phyloP scores from a whole-genome alignment of 2,113 vertebrate genomes.

The Seriola quinqueradiata region DNA sequence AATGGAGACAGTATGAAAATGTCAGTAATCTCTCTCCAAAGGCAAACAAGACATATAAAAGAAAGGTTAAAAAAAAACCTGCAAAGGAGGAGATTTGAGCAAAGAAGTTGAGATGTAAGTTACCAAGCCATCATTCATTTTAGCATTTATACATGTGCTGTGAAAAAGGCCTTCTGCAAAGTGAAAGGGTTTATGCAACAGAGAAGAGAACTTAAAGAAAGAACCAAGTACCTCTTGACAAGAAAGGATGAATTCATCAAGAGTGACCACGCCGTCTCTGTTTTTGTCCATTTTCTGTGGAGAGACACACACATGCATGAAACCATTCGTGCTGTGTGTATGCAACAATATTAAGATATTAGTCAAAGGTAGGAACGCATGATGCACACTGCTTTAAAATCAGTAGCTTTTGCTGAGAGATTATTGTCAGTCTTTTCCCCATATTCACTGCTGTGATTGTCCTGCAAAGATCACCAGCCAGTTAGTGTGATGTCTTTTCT shows the following conservation, averaged over 20 bases:
- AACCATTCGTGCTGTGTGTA: too few species aligned
- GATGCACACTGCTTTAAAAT: not conserved
- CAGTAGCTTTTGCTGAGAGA: not conserved
- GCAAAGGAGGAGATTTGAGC: not conserved
- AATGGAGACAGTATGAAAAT: constrained; percentile 2
- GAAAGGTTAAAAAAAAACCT: not conserved
- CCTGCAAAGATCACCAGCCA: not conserved
- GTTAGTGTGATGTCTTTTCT: not conserved
- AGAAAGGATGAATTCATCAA: constrained; percentile 97
- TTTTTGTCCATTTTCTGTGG: constrained; percentile 99
- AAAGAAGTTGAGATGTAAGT: not conserved
- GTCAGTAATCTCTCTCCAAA: constrained; percentile 23
- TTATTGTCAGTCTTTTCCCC: not conserved
- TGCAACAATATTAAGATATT: not conserved
- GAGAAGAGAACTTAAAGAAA: not conserved
- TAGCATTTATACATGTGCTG: too few species aligned
- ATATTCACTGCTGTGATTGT: not conserved
- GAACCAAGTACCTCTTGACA: constrained; percentile 92
- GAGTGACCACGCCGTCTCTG: constrained; percentile 96
- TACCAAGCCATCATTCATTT: not conserved
- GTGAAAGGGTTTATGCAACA: not conserved
- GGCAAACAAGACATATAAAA: not conserved
- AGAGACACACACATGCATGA: constrained; percentile 37
- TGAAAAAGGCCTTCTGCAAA: not conserved
- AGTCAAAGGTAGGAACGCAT: not conserved